Conservation (phyloP, 1,140 invertebrate genomes). For the Drosophila erecta region DNA sequence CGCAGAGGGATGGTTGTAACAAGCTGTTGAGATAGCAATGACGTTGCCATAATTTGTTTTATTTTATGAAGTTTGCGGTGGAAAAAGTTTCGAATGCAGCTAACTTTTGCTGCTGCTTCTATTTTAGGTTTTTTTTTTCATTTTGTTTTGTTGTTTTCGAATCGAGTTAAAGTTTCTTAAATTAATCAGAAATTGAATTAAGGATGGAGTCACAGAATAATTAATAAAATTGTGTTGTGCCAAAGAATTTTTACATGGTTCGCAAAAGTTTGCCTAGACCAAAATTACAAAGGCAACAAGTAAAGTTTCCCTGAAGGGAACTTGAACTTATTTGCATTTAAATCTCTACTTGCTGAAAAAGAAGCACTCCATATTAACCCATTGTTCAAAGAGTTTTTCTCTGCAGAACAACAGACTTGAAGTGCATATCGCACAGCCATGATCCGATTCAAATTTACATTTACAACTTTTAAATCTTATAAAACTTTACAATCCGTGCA, state of each 20-base stretch:
- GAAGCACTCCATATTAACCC: constrained; percentile 25
- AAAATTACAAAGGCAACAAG: constrained; percentile 25
- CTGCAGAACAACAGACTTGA: constrained; percentile 25
- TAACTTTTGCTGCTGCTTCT: constrained; percentile 46
- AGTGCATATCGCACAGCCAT: constrained; percentile 36
- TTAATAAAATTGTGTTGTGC: constrained; percentile 27
- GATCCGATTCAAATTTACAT: constrained; percentile 58
- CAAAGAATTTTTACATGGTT: constrained; percentile 6
- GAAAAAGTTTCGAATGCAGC: constrained; percentile 59
- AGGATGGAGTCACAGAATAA: constrained; percentile 5
- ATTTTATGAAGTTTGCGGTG: constrained; percentile 65
- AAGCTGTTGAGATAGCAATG: constrained; percentile 82
- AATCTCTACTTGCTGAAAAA: constrained; percentile 20
- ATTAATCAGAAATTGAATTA: constrained; percentile 53
- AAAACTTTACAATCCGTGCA: constrained; percentile 65
- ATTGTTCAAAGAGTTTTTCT: constrained; percentile 24
- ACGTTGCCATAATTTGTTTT: constrained; percentile 80
- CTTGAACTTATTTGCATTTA: constrained; percentile 44
- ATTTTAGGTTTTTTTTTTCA: constrained; percentile 17
- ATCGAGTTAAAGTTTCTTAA: constrained; percentile 50
- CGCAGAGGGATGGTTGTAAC: constrained; percentile 38
- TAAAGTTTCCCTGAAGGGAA: constrained; percentile 24
- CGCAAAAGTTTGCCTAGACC: constrained; percentile 7
- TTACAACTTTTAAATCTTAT: constrained; percentile 66
- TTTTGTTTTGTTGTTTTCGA: constrained; percentile 5